Evolutionary conservation across 2,888 invertebrate species (phyloP), one percentile per base, ranked within the genome.

Genomic region (Rambutsinella grinnellia): DNA sequence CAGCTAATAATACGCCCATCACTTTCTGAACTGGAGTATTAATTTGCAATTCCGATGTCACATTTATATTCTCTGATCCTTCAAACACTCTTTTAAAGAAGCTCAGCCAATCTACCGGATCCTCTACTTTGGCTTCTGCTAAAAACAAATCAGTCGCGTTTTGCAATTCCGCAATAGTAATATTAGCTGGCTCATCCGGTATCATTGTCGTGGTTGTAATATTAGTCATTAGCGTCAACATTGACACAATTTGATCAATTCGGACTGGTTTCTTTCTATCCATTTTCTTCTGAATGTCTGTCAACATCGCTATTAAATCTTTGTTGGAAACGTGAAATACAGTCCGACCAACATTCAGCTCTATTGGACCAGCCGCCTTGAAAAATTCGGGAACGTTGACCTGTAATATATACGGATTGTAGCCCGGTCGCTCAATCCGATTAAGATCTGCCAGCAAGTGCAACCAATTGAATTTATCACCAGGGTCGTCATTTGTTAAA

Each of bases 401-500:
- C 21, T 70, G 13, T 1, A 74, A 19, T 0, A 74, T 21, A 5
- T n/a, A 26, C 5, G 75, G 75, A 2, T 6, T 44, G n/a, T n/a
- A 68, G 17, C 68, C 63, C 1, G 13, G 15, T 53, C 75, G 53
- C 26, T 75, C 75, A 53, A 75, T 56, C 15, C 68, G 19, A 19
- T 75, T 75, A 5, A 68, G 15, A 27, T 75, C 75, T 8, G 75
- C 68, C 0, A 68, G 17, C 63, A 75, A 56, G 17, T 63, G 44
- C 1, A 75, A 10, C 75, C 75, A 75, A 53, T 75, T 58, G 44
- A 75, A 75, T 3, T 62, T 51, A 10, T 57, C 21, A 13, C 63
- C 75, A 26, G 75, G 75, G n/a, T 62, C 58, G 1, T 27, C 15
- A 26, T 75, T 75, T 8, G 62, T 63, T 0, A 75, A 15, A 2